These are phyloP conservation scores for Brachionus manjavacas DNA, from an alignment of 1,140 invertebrate species.

Conservation along the genomic window DNA sequence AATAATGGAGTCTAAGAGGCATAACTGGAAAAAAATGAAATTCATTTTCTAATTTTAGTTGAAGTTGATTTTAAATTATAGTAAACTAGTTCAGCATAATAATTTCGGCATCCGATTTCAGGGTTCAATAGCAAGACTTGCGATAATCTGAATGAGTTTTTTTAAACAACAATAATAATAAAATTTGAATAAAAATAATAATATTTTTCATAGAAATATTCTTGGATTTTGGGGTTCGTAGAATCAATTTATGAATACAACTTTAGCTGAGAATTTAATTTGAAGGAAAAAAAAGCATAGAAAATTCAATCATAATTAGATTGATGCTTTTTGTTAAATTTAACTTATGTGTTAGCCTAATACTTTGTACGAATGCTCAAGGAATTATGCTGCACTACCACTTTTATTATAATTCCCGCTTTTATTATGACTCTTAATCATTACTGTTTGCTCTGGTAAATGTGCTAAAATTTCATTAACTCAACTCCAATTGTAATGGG, in stretches of 20 bases:
- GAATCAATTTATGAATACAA: slow-evolving; percentile 12
- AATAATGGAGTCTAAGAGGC: background rate
- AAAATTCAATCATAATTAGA: slow-evolving; percentile 29
- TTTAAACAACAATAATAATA: background rate
- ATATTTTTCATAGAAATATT: background rate
- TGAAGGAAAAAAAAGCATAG: background rate
- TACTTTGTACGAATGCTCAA: background rate
- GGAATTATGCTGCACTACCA: background rate
- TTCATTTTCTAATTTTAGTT: background rate
- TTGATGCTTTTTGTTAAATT: slow-evolving; percentile 13
- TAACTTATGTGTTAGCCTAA: background rate
- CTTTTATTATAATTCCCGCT: background rate
- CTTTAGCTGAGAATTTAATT: background rate
- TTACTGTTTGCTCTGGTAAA: background rate
- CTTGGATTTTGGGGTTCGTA: background rate
- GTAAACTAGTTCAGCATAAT: background rate
- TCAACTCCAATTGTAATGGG: background rate
- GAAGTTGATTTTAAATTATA: background rate
- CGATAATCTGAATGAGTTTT: background rate
- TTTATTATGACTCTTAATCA: background rate
- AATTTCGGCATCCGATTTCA: background rate
- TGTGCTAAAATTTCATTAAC: background rate
- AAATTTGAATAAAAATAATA: background rate
- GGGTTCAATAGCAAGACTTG: background rate
- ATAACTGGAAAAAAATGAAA: background rate